Base-by-base conservation (phyloP, 2,888 invertebrate species). In the Polymixis lichenea region DNA sequence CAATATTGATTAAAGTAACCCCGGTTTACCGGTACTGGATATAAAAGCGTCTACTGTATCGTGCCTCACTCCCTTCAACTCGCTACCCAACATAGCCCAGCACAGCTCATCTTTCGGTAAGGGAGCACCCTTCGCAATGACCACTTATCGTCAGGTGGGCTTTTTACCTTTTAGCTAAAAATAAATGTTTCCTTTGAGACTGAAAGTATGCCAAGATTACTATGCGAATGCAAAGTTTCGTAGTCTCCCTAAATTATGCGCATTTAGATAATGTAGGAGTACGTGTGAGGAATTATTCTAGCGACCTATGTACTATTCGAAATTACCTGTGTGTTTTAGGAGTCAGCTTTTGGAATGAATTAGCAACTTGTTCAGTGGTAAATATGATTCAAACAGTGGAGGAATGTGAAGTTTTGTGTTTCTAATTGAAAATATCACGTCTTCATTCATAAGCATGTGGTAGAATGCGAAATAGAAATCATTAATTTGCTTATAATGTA, bases 61-160 rank as follows among this genome's bases (percentile, higher is more conserved):
- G 22, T 17, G 4, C 17, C n/a, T 15, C 51, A 22, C 62, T n/a
- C 15, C 43, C n/a, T 28, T 46, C 43, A 49, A 28, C 25, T 55
- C 25, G 25, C 43, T 7, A 32, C 67, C 19, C 11, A n/a, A 32
- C 22, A 15, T 6, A 66, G 6, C 6, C 19, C 4, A 67, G n/a
- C 38, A 53, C 53, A 43, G 77, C 70, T 81, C 72, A 66, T 64
- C 75, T 79, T 32, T n/a, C 60, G 32, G 43, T 73, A 55, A n/a
- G 25, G 5, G n/a, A 17, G 9, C 1, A 5, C 60, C 78, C 61
- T 76, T 51, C 22, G 28, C 61, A 85, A 78, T 80, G 84, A 78
- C 82, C 87, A 88, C 88, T 88, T 87, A 87, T 73, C 85, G 82
- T 79, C 81, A 87, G 87, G 83, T 88, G 84, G 85, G 85, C 77